These are phyloP conservation scores for Sisyra nigra DNA, from an alignment of 2,888 invertebrate genomes.

Conservation along the genomic window DNA sequence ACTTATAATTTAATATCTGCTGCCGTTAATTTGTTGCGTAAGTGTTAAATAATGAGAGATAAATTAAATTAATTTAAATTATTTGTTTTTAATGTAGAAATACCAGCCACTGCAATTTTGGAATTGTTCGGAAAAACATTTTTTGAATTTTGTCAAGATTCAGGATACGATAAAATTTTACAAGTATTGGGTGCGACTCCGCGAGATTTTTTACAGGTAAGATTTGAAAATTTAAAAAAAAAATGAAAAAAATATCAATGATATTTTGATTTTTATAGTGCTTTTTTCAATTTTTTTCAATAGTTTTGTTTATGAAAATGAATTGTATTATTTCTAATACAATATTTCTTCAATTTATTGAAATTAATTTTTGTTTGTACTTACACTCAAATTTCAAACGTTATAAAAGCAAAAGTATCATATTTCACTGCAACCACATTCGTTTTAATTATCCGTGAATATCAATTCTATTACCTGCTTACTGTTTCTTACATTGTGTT, in stretches of 20 bases:
- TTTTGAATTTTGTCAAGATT: conserved; percentile 92
- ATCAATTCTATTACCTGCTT: no score
- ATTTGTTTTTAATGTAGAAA: conserved; percentile 42
- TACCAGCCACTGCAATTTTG: conserved; percentile 76
- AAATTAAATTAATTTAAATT: background rate
- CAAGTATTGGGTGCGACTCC: conserved; percentile 90
- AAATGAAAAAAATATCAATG: no score
- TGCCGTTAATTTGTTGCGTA: conserved; percentile 81
- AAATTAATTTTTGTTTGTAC: no score
- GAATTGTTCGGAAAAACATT: conserved; percentile 89
- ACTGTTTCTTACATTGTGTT: no score
- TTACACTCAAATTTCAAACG: no score
- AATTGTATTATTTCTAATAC: no score
- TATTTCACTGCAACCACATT: no score
- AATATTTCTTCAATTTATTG: no score
- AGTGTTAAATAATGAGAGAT: conserved; percentile 27
- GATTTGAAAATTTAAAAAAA: conserved; percentile 4
- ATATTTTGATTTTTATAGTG: no score
- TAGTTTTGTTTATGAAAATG: no score
- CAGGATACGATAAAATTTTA: conserved; percentile 91
- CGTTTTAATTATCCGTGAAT: no score
- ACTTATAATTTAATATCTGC: conserved; percentile 88
- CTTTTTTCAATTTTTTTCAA: background rate
- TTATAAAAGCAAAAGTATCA: no score
- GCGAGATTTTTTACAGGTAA: conserved; percentile 82